Base-by-base conservation (phyloP, 2,888 invertebrate genomes). In the Capitulum mitella region DNA sequence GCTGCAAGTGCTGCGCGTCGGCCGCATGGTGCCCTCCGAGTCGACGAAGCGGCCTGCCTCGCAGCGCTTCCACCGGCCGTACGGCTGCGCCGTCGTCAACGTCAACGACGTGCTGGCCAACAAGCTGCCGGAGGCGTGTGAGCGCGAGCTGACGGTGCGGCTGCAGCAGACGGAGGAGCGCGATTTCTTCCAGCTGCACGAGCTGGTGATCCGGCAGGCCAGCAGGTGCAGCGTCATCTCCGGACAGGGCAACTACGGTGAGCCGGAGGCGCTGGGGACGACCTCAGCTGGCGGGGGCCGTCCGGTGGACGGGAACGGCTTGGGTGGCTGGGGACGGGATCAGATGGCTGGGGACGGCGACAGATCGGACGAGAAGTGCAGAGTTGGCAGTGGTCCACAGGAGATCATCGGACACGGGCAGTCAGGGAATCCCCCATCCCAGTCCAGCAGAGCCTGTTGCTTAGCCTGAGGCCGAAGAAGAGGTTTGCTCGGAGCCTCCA, bases 141-240 rank as follows among this genome's bases (percentile, higher is more conserved):
- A 78, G 32, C 79, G 79, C 26, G 79, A 82, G n/a, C 82, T 82
- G 76, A 80, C 91, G 79, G 94, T 86, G 61, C 85, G 92, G 90
- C 91, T 94, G 1, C 82, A 83, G 77, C 81, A 80, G 74, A 84
- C 85, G 26, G 86, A 84, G 81, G 89, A 97, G 85, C 95, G 93
- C 85, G 95, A 96, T 84, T 97, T 94, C 83, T 92, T 93, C 84
- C 93, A 93, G 84, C 86, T 96, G n/a, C 96, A 95, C 85, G 97
- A 97, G 84, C 90, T 92, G 84, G 89, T 97, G 37, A 95, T 97
- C 82, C 90, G 92, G 82, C 76, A 81, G 81, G 61, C 80, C 79
- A 92, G 91, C 83, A 95, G 95, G 86, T 94, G 91, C 85, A 93
- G 91, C 82, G 91, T 92, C 81, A 43, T 78, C 80, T 46, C 64